Base-by-base conservation (phyloP, 2,888 invertebrate genomes). In the Bimastos eiseni region DNA sequence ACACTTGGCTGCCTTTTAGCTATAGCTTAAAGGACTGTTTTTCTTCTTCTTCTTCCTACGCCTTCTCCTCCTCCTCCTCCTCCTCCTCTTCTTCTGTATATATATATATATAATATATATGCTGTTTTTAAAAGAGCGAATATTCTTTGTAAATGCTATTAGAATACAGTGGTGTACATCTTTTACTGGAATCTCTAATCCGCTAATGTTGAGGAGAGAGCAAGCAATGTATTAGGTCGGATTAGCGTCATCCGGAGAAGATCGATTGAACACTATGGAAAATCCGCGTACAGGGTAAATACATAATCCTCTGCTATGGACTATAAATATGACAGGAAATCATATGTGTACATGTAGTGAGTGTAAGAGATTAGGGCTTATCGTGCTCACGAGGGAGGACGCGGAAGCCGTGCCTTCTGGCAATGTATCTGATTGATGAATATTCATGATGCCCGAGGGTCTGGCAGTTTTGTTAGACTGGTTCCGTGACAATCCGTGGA, bases 251-350 rank as follows among this genome's bases (percentile, higher is more conserved):
- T 70, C n/a, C n/a, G 70, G 70, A n/a, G n/a, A n/a, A n/a, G 70
- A 70, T 70, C 70, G 70, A 70, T 55, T 70, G 70, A 70, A 70
- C 70, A 70, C 30, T 70, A 70, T 30, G 13, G n/a, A 70, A 70
- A 70, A 70, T 70, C 70, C 70, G n/a, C 70, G 17, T 70, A 5
- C 3, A 49, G 21, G 49, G 70, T 70, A 70, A 70, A n/a, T 70
- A n/a, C 1, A 70, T 70, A 70, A 70, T n/a, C 70, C 70, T 70
- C 70, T 17, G 70, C 70, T n/a, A 70, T 11, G 70, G 70, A 11
- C 70, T 70, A n/a, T 70, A 70, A 70, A 70, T 70, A 70, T 70
- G 70, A n/a, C 70, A 70, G n/a, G 70, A 70, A n/a, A 70, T 70
- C 30, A 70, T 70, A 70, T n/a, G n/a, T 70, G 70, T 70, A 70